phyloP scores from a whole-genome alignment of 2,888 invertebrate genomes.

The Axea sp. region DNA sequence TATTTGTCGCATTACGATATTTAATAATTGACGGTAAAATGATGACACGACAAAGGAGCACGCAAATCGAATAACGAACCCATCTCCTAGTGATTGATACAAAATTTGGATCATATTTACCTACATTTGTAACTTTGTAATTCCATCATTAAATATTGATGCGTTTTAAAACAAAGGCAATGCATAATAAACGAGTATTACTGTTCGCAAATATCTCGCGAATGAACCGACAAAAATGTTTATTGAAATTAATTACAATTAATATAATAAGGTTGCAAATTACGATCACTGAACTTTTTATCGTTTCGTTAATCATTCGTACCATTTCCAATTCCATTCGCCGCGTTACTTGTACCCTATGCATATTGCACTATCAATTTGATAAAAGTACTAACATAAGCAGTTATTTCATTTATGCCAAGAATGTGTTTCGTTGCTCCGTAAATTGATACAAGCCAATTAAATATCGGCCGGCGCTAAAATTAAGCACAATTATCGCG shows the following conservation, averaged over 20 bases:
- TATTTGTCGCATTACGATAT: slow-evolving; percentile 13
- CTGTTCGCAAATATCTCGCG: slow-evolving; percentile 3
- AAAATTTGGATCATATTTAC: slow-evolving; percentile 30
- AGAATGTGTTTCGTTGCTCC: slow-evolving; percentile 18
- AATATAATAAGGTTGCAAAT: too few species aligned
- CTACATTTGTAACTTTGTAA: slow-evolving; percentile 12
- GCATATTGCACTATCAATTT: too few species aligned
- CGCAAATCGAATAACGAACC: slow-evolving; percentile 20
- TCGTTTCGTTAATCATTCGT: too few species aligned
- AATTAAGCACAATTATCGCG: slow-evolving; percentile 22
- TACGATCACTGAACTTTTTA: too few species aligned
- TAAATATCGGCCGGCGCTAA: slow-evolving; percentile 8
- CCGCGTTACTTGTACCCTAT: too few species aligned
- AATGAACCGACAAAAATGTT: too few species aligned
- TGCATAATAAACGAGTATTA: slow-evolving; percentile 5
- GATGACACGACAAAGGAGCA: slow-evolving; percentile 21
- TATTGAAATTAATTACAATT: too few species aligned
- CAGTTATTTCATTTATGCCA: slow-evolving; percentile 25
- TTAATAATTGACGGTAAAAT: slow-evolving; percentile 24
- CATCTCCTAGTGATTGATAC: slow-evolving; percentile 27
- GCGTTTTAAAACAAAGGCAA: slow-evolving; percentile 6
- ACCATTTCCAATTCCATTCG: too few species aligned
- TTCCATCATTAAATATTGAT: slow-evolving; percentile 17
- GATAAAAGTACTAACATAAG: slow-evolving; percentile 7
- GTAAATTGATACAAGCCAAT: slow-evolving; percentile 28